Base-by-base conservation (phyloP, 2,888 invertebrate genomes). In the Lacanobia wlatinum region DNA sequence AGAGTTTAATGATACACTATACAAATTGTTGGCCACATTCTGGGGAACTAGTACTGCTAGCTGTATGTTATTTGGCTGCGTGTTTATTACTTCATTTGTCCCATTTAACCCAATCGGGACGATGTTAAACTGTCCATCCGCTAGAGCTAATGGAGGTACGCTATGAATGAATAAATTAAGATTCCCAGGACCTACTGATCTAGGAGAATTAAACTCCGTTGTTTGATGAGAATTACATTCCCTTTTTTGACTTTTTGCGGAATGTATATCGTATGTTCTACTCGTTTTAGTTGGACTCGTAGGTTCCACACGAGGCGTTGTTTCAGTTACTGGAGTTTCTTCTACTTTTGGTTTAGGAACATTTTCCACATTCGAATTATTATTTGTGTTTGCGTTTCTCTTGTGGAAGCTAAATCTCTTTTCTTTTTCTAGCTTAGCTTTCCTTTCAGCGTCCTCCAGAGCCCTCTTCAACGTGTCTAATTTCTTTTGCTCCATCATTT, bases 381-480 rank as follows among this genome's bases (percentile, higher is more conserved):
- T 77, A 60, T 70, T 55, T 28, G 21, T 76, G 76, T 83, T 87
- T 7, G 84, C 62, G 64, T 87, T 90, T 88, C 92, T 92, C 82
- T 92, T 95, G 40, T 93, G 91, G 73, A 87, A 89, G 52, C 84
- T 92, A 84, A 94, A 95, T 67, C 93, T 94, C 87, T 96, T 97
- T 82, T 97, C 97, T 87, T 97, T 97, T 71, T 97, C 97, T 83
- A 97, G 94, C 84, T 97, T 97, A 0, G 98, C 98, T 53, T 97
- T 97, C 84, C 97, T 97, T 86, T 98, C 98, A 0, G 98, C 98
- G 70, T 97, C 97, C 88, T 98, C 97, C 58, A 99, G 96, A 1
- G 98, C 98, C 89, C 97, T 97, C 86, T 97, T 97, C 92, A 99
- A 97, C 4, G 97, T 97, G 89, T 98, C 97, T 68, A 98, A 97